A percentile compares a stretch with the other conserved stretches of the same genome.
These are phyloP conservation scores for Garra rufa DNA, from an alignment of 2,113 vertebrate genomes.

Conservation along the genomic window DNA sequence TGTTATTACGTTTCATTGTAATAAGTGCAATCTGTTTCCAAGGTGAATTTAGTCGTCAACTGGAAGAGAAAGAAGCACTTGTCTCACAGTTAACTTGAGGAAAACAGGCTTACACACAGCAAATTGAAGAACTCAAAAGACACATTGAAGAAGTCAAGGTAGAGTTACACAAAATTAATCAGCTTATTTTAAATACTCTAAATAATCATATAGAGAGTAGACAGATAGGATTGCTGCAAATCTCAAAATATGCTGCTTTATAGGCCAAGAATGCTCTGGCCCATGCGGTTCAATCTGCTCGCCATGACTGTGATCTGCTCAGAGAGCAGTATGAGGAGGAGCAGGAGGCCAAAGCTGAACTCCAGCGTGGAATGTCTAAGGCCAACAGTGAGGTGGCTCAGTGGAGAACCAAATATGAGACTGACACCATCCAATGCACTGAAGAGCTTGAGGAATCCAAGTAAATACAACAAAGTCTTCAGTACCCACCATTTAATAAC, in stretches of 20 bases:
- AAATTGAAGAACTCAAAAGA: not conserved
- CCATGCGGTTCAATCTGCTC: too few relatives aligned
- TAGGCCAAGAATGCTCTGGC: not conserved
- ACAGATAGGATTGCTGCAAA: too few relatives aligned
- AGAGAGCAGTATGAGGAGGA: too few relatives aligned
- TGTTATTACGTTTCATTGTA: not conserved
- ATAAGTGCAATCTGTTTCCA: not conserved
- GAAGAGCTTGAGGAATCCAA: constrained; percentile 87
- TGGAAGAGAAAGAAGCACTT: not conserved
- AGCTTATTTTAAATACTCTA: too few relatives aligned
- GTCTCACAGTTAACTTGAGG: not conserved
- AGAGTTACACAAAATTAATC: not conserved
- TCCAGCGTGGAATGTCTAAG: constrained; percentile 76
- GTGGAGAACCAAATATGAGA: constrained; percentile 87
- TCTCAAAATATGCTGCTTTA: not conserved
- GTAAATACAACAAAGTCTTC: constrained; percentile 60
- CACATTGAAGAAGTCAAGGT: not conserved
- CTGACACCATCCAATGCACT: constrained; percentile 83
- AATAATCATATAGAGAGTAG: not conserved
- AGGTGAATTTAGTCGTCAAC: not conserved
- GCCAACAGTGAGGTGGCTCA: constrained; percentile 86
- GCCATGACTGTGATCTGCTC: too few relatives aligned
- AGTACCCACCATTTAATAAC: not conserved
- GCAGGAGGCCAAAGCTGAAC: too few relatives aligned
- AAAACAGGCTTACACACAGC: not conserved